phyloP scores from a whole-genome alignment of 1,140 invertebrate species.

The Atta cephalotes region DNA sequence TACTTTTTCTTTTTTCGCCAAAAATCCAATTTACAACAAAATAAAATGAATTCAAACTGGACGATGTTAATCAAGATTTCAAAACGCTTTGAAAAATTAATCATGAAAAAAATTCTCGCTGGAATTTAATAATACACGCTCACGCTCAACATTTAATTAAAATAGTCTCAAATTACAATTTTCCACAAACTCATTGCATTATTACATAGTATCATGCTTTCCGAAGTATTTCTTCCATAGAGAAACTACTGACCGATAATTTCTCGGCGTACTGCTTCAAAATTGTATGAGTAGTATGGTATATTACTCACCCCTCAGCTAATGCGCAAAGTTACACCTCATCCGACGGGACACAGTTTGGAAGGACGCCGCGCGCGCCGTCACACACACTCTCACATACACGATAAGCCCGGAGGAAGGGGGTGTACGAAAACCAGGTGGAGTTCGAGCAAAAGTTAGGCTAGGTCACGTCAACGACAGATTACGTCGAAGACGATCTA shows the following conservation, averaged over 20 bases:
- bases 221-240: background rate
- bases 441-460: conserved; percentile 71
- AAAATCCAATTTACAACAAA: conserved; percentile 40
- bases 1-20: background rate
- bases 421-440: conserved; percentile 16
- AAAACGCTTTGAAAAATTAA: conserved; percentile 31
- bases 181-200: background rate
- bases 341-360: conserved; percentile 29
- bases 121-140: background rate
- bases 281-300: conserved; percentile 29
- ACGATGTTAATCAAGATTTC: conserved; percentile 41
- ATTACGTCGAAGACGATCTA: conserved; percentile 77
- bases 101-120: background rate
- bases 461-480: conserved; percentile 76
- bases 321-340: conserved; percentile 38
- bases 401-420: conserved; percentile 27
- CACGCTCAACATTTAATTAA: conserved; percentile 30
- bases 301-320: conserved; percentile 51
- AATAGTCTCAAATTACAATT: conserved; percentile 2
- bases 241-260: conserved; percentile 4
- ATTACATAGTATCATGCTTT: background rate
- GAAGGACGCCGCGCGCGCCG: conserved; percentile 1
- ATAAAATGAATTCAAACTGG: conserved; percentile 30
- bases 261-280: conserved; percentile 5
- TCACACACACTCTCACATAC: conserved; percentile 60